Percentiles rank a stretch among this genome's conserved stretches.
Evolutionary conservation across 92 coral and sea anemone genomes (phyloP).

Genomic region (Siderastrea siderea): DNA sequence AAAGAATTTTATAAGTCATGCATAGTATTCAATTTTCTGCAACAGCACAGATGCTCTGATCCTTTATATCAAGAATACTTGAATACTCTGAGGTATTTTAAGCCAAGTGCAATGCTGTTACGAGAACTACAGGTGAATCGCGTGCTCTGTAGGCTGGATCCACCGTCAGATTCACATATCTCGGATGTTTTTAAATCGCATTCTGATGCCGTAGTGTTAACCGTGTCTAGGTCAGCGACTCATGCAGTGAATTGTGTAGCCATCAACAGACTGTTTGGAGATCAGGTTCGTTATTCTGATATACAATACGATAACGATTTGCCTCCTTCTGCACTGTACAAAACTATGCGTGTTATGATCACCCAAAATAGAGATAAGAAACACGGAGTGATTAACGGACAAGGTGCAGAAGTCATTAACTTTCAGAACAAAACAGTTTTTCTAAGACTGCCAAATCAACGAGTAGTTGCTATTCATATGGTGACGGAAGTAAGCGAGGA

Average conservation of each 20-base stretch:
- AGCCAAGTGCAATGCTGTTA: not conserved
- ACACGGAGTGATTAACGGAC: constrained; percentile 10
- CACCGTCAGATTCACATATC: too few relatives aligned
- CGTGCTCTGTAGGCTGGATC: not conserved
- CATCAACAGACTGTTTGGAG: too few relatives aligned
- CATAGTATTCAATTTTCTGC: not conserved
- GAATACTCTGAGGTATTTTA: constrained; percentile 8
- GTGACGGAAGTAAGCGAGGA: not conserved
- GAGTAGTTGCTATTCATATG: not conserved
- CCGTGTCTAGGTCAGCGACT: too few relatives aligned
- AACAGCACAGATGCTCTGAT: constrained; percentile 46
- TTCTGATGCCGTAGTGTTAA: not conserved
- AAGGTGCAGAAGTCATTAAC: not conserved
- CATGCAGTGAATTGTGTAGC: too few relatives aligned
- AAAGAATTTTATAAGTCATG: not conserved
- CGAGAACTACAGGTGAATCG: not conserved
- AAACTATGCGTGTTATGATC: constrained; percentile 9
- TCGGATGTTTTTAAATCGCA: not conserved
- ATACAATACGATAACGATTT: too few relatives aligned
- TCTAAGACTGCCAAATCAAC: not conserved
- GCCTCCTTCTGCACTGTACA: not conserved
- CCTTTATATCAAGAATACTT: not conserved
- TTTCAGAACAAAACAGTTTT: not conserved
- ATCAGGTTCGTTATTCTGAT: too few relatives aligned
- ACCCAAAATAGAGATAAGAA: constrained; percentile 11